Evolutionary conservation across 1,140 invertebrate genomes (phyloP).

Genomic region (Eulimnadia texana): DNA sequence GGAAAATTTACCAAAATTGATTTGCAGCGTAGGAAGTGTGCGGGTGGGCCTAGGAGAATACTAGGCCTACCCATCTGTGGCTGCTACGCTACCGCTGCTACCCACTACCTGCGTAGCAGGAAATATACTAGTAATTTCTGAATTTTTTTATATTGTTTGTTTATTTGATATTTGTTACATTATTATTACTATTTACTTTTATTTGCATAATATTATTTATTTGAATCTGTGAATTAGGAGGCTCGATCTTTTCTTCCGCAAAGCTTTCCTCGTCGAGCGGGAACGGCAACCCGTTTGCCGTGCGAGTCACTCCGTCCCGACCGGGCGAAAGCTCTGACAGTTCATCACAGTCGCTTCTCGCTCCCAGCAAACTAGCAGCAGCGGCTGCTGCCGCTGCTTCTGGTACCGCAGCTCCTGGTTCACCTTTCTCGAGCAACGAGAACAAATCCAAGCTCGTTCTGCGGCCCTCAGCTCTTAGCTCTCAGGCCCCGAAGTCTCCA

Average conservation of each 20-base stretch:
- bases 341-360: not conserved
- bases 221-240: not conserved
- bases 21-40: not conserved
- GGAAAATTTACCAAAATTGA: not conserved
- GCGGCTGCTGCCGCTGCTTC: not conserved
- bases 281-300: conserved; percentile 10
- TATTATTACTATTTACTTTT: not conserved
- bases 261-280: conserved; percentile 4
- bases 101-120: not conserved
- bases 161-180: not conserved
- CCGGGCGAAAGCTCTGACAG: not conserved
- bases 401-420: not conserved
- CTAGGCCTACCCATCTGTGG: not conserved
- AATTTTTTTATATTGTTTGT: not conserved
- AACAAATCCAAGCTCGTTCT: conserved; percentile 3
- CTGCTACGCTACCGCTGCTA: not conserved
- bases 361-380: conserved; percentile 11
- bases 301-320: conserved; percentile 6
- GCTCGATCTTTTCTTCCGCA: conserved; percentile 10
- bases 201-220: not conserved
- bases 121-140: not conserved
- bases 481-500: not conserved
- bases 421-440: not conserved
- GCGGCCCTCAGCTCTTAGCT: conserved; percentile 7
- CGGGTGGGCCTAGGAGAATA: not conserved